Evolutionary conservation across 1,140 invertebrate genomes (phyloP).

Genomic region (Caenorhabditis inopinata): DNA sequence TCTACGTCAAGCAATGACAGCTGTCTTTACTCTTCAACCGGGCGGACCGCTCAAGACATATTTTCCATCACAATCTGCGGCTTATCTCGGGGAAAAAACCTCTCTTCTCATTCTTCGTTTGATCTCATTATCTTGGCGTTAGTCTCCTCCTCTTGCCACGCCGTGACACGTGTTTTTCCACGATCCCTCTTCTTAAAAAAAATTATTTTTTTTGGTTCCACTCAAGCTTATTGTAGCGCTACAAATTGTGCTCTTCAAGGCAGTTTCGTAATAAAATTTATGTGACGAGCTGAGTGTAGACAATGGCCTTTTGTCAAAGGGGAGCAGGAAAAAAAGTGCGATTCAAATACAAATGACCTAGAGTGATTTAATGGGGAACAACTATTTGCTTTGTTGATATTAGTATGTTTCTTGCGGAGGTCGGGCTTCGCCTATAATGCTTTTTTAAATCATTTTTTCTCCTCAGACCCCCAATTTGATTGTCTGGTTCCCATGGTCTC

Average conservation of each 20-base stretch:
- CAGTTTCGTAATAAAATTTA: neutral
- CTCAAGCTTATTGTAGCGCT: neutral
- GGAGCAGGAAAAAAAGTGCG: neutral
- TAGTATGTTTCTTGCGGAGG: neutral
- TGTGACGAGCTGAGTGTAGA: neutral
- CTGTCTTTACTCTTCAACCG: neutral
- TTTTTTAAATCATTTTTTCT: neutral
- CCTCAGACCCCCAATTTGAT: neutral
- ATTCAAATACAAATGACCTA: neutral
- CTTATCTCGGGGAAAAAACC: neutral
- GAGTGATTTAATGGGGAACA: neutral
- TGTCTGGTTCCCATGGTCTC: neutral
- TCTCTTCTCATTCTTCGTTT: slow-evolving; percentile 17
- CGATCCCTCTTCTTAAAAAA: neutral
- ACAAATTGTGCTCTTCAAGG: neutral
- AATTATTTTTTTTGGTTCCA: neutral
- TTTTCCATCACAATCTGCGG: neutral
- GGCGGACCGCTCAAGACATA: slow-evolving; percentile 6
- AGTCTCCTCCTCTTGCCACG: neutral
- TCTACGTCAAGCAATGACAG: slow-evolving; percentile 12
- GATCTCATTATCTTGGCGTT: slow-evolving; percentile 29
- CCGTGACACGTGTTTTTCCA: slow-evolving; percentile 8
- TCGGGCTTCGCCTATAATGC: neutral
- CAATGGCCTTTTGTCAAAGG: neutral
- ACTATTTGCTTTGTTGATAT: neutral